A percentile compares a stretch with the other conserved stretches of the same genome.
phyloP scores from a whole-genome alignment of 2,888 invertebrate species.

The Matsumyia berberina region DNA sequence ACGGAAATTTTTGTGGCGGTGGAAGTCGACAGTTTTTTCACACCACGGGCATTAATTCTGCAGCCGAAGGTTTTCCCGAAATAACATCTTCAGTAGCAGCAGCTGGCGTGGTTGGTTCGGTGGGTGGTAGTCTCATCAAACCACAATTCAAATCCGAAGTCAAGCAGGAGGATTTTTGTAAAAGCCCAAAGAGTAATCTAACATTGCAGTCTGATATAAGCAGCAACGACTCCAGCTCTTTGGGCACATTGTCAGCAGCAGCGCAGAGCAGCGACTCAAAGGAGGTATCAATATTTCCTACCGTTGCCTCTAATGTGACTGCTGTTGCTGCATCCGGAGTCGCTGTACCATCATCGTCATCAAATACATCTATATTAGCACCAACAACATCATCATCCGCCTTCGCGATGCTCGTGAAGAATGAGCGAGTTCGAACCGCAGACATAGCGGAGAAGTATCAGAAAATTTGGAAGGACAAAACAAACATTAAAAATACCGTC shows the following conservation, averaged over 20 bases:
- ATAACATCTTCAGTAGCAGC: constrained; percentile 49
- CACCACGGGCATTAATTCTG: constrained; percentile 37
- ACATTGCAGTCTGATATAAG: constrained; percentile 76
- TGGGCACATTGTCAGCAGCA: constrained; percentile 85
- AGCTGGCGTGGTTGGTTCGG: constrained; percentile 36
- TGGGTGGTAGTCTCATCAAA: constrained; percentile 76
- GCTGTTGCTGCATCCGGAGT: constrained; percentile 72
- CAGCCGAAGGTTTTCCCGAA: constrained; percentile 69
- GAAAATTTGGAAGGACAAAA: constrained; percentile 84
- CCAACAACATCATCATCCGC: constrained; percentile 17
- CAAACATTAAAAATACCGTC: constrained; percentile 81
- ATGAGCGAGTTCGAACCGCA: constrained; percentile 47
- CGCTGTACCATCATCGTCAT: constrained; percentile 68
- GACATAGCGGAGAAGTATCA: constrained; percentile 83
- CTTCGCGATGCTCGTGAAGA: constrained; percentile 6
- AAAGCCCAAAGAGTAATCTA: constrained; percentile 86
- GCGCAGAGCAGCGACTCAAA: constrained; percentile 69
- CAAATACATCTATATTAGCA: constrained; percentile 13
- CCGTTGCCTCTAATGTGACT: constrained; percentile 45
- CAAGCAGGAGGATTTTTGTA: constrained; percentile 85
- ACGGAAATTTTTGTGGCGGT: constrained; percentile 56
- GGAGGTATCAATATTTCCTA: constrained; percentile 51
- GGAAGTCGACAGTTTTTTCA: constrained; percentile 63
- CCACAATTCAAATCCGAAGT: constrained; percentile 77
- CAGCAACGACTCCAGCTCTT: constrained; percentile 86